phyloP scores from a whole-genome alignment of 2,888 invertebrate species.

The Apotomis betuletana region DNA sequence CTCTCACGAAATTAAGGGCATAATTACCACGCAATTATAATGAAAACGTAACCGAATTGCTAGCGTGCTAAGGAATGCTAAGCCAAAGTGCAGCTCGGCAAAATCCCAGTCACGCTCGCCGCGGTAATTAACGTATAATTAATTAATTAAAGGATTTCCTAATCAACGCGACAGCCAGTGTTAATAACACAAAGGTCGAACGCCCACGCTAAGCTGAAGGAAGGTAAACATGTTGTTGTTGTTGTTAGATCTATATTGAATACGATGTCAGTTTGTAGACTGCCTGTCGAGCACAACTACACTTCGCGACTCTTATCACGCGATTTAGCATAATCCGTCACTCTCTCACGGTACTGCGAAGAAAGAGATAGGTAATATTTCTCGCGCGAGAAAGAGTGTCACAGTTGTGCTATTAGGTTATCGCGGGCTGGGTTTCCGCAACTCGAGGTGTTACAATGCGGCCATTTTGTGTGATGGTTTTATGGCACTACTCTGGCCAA shows the following conservation, averaged over 20 bases:
- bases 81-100: constrained; percentile 40
- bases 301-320: too few relatives aligned
- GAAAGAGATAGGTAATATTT: too few relatives aligned
- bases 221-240: constrained; percentile 36
- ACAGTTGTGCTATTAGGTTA: too few relatives aligned
- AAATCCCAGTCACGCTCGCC: constrained; percentile 49
- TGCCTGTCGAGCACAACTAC: too few relatives aligned
- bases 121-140: constrained; percentile 59
- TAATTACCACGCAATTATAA: not conserved
- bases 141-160: constrained; percentile 70
- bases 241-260: constrained; percentile 12
- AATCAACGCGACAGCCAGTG: constrained; percentile 64
- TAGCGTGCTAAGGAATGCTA: constrained; percentile 35
- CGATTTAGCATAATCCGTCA: too few relatives aligned
- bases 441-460: too few relatives aligned
- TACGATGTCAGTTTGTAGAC: too few relatives aligned
- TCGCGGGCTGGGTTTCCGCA: too few relatives aligned
- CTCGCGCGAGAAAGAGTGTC: too few relatives aligned
- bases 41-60: constrained; percentile 24
- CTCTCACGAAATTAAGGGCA: not conserved
- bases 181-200: constrained; percentile 63
- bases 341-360: too few relatives aligned
- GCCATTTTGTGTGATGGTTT: too few relatives aligned
- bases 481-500: too few relatives aligned
- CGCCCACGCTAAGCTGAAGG: constrained; percentile 48